A percentile compares a stretch with the other conserved stretches of the same genome.
Conservation (phyloP, 2,113 vertebrate species). For the Smithornis capensis region DNA sequence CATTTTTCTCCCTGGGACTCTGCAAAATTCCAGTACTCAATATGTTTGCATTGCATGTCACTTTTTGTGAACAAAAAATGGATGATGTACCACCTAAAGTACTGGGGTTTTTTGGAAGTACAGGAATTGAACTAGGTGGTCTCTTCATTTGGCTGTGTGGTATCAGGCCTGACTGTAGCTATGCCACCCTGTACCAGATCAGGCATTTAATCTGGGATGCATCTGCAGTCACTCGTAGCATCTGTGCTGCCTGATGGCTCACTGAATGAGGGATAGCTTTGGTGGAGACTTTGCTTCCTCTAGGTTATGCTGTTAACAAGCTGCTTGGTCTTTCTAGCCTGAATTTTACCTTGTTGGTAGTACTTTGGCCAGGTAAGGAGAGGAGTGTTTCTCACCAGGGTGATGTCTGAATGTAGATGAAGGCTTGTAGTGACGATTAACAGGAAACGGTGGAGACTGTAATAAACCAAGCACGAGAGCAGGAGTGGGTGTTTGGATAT, state of each 20-base stretch:
- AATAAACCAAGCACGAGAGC: constrained; percentile 45
- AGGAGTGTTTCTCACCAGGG: not conserved
- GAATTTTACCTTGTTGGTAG: not conserved
- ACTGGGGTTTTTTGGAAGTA: not conserved
- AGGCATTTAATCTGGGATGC: not conserved
- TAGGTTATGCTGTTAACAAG: not conserved
- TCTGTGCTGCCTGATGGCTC: not conserved
- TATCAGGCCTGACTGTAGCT: not conserved
- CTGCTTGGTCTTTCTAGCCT: not conserved
- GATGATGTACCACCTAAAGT: not conserved
- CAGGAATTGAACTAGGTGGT: not conserved
- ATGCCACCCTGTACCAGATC: not conserved
- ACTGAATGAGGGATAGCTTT: not conserved
- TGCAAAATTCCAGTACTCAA: not conserved
- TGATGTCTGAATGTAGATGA: not conserved
- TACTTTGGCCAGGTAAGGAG: not conserved
- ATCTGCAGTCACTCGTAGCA: not conserved
- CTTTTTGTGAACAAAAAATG: not conserved
- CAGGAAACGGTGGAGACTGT: constrained; percentile 65
- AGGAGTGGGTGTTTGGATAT: constrained; percentile 67
- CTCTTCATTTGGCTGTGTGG: rapidly evolving
- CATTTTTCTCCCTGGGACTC: not conserved
- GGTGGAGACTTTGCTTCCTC: not conserved
- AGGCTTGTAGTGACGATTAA: not conserved
- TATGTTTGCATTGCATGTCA: not conserved